phyloP scores from a whole-genome alignment of 2,797 vertebrate species.

The Gymnodraco acuticeps region DNA sequence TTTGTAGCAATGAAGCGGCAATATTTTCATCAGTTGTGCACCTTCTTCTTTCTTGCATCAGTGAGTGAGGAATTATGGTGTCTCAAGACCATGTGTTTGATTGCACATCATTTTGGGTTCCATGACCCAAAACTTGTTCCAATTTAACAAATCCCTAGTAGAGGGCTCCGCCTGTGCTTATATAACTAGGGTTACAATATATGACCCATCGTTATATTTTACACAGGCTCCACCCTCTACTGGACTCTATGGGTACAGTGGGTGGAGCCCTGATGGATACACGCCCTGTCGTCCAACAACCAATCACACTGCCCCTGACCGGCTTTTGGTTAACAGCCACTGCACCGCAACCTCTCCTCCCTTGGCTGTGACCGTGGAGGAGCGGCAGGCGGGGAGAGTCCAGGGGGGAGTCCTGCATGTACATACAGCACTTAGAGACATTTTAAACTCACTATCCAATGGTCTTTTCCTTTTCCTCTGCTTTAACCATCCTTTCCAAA shows the following conservation, averaged over 20 bases:
- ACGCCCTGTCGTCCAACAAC: no score
- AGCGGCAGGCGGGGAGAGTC: no score
- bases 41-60: conserved; percentile 34
- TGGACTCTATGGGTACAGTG: no score
- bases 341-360: no score
- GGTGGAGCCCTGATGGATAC: no score
- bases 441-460: neutral
- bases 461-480: neutral
- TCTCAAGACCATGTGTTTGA: conserved; percentile 5
- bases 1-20: conserved; percentile 47
- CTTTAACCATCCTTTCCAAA: neutral
- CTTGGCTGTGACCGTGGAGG: no score
- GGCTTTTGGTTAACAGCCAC: no score
- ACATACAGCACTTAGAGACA: neutral
- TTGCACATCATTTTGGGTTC: conserved; percentile 1
- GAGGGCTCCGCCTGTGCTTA: no score
- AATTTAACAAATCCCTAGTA: neutral
- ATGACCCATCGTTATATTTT: no score
- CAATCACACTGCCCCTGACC: no score
- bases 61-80: neutral
- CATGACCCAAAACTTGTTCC: neutral
- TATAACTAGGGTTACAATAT: no score
- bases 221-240: no score
- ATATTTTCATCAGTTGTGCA: conserved; percentile 49
- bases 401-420: neutral